Conservation (phyloP, 2,888 invertebrate species). For the Aspidapion aeneum region DNA sequence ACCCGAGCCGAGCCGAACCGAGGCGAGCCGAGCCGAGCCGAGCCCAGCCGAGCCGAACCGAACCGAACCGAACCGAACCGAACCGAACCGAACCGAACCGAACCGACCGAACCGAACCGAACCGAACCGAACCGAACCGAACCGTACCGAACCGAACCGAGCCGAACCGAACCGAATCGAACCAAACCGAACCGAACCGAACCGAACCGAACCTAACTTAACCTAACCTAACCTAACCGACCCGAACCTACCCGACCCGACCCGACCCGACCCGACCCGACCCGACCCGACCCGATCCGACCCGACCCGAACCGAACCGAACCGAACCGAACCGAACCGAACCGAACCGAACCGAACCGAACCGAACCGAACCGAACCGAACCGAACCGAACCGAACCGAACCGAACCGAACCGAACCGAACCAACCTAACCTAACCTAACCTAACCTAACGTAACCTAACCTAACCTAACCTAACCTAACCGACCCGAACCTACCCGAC, state of each 20-base stretch:
- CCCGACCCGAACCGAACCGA: too few species aligned
- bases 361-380: too few species aligned
- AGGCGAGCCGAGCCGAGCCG: conserved; percentile 23
- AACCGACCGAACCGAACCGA: conserved; percentile 19
- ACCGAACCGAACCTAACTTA: too few species aligned
- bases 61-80: conserved; percentile 21
- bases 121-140: conserved; percentile 20
- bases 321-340: conserved; percentile 20
- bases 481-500: too few species aligned
- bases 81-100: conserved; percentile 20
- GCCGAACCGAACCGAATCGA: conserved; percentile 18
- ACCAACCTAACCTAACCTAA: too few species aligned
- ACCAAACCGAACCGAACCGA: conserved; percentile 21
- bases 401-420: too few species aligned
- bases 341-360: conserved; percentile 20
- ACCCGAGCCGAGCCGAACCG: conserved; percentile 23
- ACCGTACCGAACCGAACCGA: conserved; percentile 23
- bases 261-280: too few species aligned
- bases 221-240: too few species aligned
- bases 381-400: conserved; percentile 19
- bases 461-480: too few species aligned
- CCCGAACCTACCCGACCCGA: too few species aligned
- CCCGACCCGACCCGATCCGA: conserved; percentile 19
- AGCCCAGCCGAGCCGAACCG: conserved; percentile 12
- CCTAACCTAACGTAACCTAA: too few species aligned